phyloP scores from a whole-genome alignment of 1,140 invertebrate species.

The Scaptomyza hsui region DNA sequence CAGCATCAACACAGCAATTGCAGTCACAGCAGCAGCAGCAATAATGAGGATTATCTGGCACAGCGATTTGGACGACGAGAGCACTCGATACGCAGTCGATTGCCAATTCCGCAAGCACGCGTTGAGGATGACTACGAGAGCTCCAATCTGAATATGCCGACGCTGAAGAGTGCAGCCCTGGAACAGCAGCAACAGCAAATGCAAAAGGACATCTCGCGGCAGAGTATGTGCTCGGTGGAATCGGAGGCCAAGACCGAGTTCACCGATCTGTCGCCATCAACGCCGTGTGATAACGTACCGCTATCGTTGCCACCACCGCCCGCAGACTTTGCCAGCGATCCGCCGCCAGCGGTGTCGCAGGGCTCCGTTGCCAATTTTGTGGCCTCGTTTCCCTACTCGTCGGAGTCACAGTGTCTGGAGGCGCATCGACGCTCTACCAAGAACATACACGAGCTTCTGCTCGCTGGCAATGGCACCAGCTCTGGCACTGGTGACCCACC shows the following conservation, averaged over 20 bases:
- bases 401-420: constrained; percentile 80
- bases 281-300: constrained; percentile 66
- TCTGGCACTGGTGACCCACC: constrained; percentile 9
- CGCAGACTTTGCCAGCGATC: constrained; percentile 70
- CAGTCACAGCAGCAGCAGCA: constrained; percentile 62
- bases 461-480: constrained; percentile 52
- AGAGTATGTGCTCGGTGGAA: constrained; percentile 84
- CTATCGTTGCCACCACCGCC: constrained; percentile 57
- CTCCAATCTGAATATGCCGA: constrained; percentile 70
- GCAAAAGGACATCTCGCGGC: constrained; percentile 85
- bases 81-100: constrained; percentile 85
- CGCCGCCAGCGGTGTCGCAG: constrained; percentile 22
- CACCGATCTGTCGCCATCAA: constrained; percentile 81
- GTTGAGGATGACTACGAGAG: constrained; percentile 74
- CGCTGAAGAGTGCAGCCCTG: constrained; percentile 48
- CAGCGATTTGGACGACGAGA: constrained; percentile 85
- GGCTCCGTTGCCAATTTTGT: constrained; percentile 67
- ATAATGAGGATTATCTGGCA: constrained; percentile 85
- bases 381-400: constrained; percentile 78
- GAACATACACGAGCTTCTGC: constrained; percentile 81
- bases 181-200: constrained; percentile 79
- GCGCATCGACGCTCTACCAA: constrained; percentile 82
- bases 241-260: constrained; percentile 84
- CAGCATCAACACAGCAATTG: constrained; percentile 73
- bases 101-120: constrained; percentile 86